A percentile compares a stretch with the other conserved stretches of the same genome.
Conservation (phyloP, 2,888 invertebrate species). For the Camponotus fellah region DNA sequence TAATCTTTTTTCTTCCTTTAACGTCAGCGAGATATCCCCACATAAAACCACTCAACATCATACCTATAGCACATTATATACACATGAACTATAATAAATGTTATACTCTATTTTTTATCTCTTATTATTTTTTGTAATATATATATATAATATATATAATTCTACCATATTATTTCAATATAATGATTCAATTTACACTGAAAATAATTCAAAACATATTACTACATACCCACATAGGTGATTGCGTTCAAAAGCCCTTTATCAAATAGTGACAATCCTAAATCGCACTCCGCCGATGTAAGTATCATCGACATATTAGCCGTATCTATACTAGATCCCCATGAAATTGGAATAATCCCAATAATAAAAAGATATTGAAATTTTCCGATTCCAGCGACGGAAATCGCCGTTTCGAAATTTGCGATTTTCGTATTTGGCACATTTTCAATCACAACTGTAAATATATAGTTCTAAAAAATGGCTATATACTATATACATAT, state of each 20-base stretch:
- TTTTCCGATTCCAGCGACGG: slow-evolving; percentile 90
- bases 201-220: background rate
- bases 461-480: background rate
- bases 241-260: slow-evolving; percentile 91
- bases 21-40: slow-evolving; percentile 94
- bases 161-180: background rate
- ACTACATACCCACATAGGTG: slow-evolving; percentile 89
- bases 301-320: slow-evolving; percentile 91
- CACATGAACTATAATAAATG: background rate
- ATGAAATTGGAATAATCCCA: slow-evolving; percentile 89
- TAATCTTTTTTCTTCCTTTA: slow-evolving; percentile 90
- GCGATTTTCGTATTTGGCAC: slow-evolving; percentile 79
- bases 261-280: slow-evolving; percentile 89
- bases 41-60: slow-evolving; percentile 91
- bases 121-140: no score
- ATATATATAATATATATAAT: background rate
- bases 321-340: slow-evolving; percentile 90
- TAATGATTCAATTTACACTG: background rate
- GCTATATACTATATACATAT: background rate
- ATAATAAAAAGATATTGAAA: slow-evolving; percentile 89
- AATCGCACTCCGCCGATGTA: slow-evolving; percentile 92
- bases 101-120: background rate
- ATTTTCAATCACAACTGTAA: slow-evolving; percentile 13
- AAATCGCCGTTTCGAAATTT: slow-evolving; percentile 91
- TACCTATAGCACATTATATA: slow-evolving; percentile 87